These are phyloP conservation scores for Dasysyrphus tricinctus DNA, from an alignment of 2,888 invertebrate species.

Conservation along the genomic window DNA sequence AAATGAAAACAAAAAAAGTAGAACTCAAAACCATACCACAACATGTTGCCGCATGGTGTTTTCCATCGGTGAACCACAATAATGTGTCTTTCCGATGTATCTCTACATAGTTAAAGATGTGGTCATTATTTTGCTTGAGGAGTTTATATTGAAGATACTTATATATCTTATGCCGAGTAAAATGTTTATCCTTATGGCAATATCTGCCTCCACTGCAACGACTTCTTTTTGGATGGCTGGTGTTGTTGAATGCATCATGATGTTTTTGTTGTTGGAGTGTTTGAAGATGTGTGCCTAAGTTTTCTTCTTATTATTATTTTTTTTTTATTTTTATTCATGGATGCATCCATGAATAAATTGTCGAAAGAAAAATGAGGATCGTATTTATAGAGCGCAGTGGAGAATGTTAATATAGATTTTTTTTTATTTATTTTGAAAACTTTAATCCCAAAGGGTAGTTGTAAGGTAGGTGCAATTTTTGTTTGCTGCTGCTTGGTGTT, in stretches of 20 bases:
- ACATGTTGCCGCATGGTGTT: constrained; percentile 57
- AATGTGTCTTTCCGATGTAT: constrained; percentile 43
- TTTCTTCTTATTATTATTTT: background rate
- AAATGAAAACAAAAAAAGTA: constrained; percentile 28
- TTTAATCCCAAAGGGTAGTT: constrained; percentile 41
- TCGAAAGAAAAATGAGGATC: constrained; percentile 43
- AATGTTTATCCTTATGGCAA: constrained; percentile 14
- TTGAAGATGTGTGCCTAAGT: constrained; percentile 14
- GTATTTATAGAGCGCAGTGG: constrained; percentile 8
- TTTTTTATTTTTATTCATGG: constrained; percentile 30
- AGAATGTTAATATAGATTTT: constrained; percentile 22
- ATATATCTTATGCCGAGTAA: background rate
- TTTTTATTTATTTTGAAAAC: background rate
- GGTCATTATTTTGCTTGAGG: constrained; percentile 42
- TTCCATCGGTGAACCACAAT: constrained; percentile 48
- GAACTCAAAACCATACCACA: constrained; percentile 49
- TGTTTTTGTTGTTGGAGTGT: constrained; percentile 21
- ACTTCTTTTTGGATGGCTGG: constrained; percentile 31
- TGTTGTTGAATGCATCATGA: constrained; percentile 35
- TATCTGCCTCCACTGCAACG: constrained; percentile 38
- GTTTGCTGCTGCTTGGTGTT: constrained; percentile 15
- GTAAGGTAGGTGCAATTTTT: constrained; percentile 25
- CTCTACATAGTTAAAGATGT: constrained; percentile 28
- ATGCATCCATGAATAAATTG: constrained; percentile 39
- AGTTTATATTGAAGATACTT: constrained; percentile 9